Evolutionary conservation across 2,888 invertebrate species (phyloP).

Genomic region (Petrophora chlorosata): DNA sequence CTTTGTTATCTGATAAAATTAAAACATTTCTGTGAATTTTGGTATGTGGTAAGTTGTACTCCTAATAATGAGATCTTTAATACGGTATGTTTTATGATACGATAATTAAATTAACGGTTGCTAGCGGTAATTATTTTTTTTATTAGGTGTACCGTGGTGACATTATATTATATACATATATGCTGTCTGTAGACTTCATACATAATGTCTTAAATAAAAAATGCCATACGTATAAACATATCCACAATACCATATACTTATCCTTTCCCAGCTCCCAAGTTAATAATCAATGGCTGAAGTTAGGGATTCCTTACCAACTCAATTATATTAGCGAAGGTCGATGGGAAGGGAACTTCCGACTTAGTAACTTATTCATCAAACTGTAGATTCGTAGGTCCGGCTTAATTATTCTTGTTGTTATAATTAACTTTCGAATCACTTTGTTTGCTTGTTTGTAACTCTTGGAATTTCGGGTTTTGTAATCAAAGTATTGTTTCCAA

Average conservation of each 20-base stretch:
- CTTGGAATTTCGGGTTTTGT: constrained; percentile 17
- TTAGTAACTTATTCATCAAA: constrained; percentile 54
- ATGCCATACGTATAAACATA: no score
- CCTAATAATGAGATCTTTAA: no score
- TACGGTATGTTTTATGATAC: no score
- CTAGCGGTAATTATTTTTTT: no score
- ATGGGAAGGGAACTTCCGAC: constrained; percentile 49
- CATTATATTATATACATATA: no score
- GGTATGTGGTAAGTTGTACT: no score
- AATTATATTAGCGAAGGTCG: constrained; percentile 53
- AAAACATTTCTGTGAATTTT: no score
- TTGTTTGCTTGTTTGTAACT: constrained; percentile 21
- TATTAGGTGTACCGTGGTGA: no score
- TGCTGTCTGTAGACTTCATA: no score
- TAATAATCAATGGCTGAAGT: constrained; percentile 55
- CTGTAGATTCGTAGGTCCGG: constrained; percentile 41
- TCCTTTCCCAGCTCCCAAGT: constrained; percentile 41
- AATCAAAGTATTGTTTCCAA: constrained; percentile 8
- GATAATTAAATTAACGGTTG: no score
- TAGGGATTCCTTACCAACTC: constrained; percentile 51
- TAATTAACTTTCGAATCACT: constrained; percentile 37
- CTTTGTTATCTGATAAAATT: constrained; percentile 43
- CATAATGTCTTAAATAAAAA: no score
- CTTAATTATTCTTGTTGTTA: constrained; percentile 52
- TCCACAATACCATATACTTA: constrained; percentile 34